Percentiles rank a stretch among this genome's conserved stretches.
Conservation (phyloP, 2,797 vertebrate species). For the Gymnopithys bicolor region DNA sequence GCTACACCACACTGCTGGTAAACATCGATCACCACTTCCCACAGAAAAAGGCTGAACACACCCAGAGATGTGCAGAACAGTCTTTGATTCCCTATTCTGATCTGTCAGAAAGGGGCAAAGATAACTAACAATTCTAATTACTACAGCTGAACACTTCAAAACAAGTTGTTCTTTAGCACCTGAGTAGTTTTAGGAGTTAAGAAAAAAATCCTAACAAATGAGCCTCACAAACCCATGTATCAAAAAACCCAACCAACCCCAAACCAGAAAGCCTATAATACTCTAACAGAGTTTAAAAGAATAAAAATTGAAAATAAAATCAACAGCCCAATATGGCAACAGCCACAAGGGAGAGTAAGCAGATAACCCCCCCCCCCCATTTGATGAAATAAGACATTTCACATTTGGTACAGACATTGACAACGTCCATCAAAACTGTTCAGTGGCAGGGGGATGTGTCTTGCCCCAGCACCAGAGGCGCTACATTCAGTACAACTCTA, state of each 20-base stretch:
- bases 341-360: not conserved
- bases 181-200: not conserved
- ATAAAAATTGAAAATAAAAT: not conserved
- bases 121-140: not conserved
- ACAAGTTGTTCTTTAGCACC: not conserved
- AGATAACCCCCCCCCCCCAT: not conserved
- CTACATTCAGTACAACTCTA: not conserved
- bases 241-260: not conserved
- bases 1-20: not conserved
- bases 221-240: not conserved
- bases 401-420: not conserved
- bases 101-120: not conserved
- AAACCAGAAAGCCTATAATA: not conserved
- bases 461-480: not conserved
- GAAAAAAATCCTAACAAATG: accelerated
- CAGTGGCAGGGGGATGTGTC: not conserved
- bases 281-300: not conserved
- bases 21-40: not conserved
- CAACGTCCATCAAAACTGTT: not conserved
- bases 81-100: not conserved
- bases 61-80: not conserved
- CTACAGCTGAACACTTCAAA: not conserved
- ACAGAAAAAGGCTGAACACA: not conserved
- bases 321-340: not conserved
- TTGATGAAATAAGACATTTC: not conserved